A percentile compares a stretch with the other conserved stretches of the same genome.
Conservation (phyloP, 2,888 invertebrate genomes). For the Nesidiocoris tenuis region DNA sequence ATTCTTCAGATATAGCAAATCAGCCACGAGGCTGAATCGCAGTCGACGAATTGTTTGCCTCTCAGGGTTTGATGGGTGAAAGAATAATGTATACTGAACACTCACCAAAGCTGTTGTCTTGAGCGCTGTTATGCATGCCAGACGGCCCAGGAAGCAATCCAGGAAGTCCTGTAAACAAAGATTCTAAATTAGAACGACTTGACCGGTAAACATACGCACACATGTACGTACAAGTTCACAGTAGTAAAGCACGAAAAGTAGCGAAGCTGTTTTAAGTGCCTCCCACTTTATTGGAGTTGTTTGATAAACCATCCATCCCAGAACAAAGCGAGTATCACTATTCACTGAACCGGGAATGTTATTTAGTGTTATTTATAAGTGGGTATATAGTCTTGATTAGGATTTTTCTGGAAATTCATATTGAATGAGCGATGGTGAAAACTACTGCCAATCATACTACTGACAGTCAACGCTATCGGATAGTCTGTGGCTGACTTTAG, state of each 20-base stretch:
- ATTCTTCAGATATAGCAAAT: too few species aligned
- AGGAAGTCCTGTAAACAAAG: slow-evolving; percentile 60
- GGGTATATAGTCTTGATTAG: too few species aligned
- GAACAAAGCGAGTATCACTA: too few species aligned
- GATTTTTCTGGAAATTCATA: too few species aligned
- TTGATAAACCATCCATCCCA: not conserved
- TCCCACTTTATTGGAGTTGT: not conserved
- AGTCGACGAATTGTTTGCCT: too few species aligned
- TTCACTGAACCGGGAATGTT: too few species aligned
- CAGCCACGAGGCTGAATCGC: too few species aligned
- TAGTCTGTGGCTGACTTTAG: too few species aligned
- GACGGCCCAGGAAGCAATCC: slow-evolving; percentile 85
- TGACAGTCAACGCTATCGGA: too few species aligned
- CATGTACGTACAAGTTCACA: not conserved
- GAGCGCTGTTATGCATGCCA: slow-evolving; percentile 71
- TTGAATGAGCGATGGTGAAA: too few species aligned
- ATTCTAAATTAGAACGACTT: slow-evolving; percentile 19
- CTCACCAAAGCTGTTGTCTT: slow-evolving; percentile 70
- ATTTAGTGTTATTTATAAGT: too few species aligned
- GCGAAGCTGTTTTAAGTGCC: not conserved
- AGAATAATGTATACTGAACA: not conserved
- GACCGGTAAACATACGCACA: slow-evolving; percentile 5
- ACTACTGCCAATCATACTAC: too few species aligned
- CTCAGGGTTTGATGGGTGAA: not conserved
- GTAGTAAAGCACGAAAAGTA: not conserved